Evolutionary conservation across 2,113 vertebrate species (phyloP), one percentile per base, ranked within the genome.

Genomic region (Saccopteryx leptura): DNA sequence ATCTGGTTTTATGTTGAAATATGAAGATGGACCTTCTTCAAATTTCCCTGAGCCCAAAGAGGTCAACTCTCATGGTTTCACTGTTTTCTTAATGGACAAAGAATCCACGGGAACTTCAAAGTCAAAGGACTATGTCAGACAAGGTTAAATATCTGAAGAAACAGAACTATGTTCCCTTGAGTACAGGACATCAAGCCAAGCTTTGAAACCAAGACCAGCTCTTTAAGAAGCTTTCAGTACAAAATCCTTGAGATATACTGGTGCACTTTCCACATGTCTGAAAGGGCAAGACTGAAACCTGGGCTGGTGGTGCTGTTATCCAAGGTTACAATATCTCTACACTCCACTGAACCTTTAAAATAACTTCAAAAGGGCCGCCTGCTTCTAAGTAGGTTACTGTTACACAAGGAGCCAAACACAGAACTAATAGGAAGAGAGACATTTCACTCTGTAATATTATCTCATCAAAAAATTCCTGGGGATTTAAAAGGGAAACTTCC

Each of bases 311-410:
- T 87, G 97, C 95, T 98, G 97, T 96, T 92, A 98, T 93, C 97
- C 97, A 97, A 97, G 96, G 97, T 97, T 97, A 98, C 93, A 96
- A 87, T 98, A 97, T 97, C 98, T 96, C 90, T 94, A 87, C 15
- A 86, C 82, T 56, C 24, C 71, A 88, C 93, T 91, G 76, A 81
- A 61, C 72, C 88, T 97, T 97, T 98, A 97, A 98, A 99, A 97
- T 97, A 98, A 97, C 98, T 98, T 98, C 97, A 98, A 96, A 98
- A 98, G 96, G 93, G 86, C 95, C 1, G n/a, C 93, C 76, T 58
- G 61, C 97, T 96, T 98, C 97, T 98, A 97, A 97, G 97, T 93
- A 96, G 96, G 97, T 97, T 98, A 98, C 94, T 97, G 96, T 98
- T 98, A 98, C 98, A 98, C 39, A 92, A 93, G 90, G 60, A 98